Evolutionary conservation across 2,888 invertebrate species (phyloP), one percentile per base, ranked within the genome.

Genomic region (Andrena minutula): DNA sequence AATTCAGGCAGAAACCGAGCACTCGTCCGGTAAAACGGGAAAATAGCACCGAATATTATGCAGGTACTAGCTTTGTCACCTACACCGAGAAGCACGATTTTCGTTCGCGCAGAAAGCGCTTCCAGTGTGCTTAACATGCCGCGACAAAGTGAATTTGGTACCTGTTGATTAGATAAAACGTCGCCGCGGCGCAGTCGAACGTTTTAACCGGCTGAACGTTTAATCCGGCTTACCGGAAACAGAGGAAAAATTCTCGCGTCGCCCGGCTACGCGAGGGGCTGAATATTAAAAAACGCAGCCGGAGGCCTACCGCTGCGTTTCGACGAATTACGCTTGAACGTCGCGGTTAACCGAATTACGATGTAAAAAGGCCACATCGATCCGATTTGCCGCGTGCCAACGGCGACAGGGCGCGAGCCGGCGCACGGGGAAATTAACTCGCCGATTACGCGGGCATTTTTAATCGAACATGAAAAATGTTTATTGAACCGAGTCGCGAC

Each of bases 111-210:
- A 32, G 51, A 26, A 41, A 47, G 32, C 51, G 60, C 60, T 73
- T 70, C 71, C 77, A 26, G 53, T 63, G 30, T 82, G 75, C 74
- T 79, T 71, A 75, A 75, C 71, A 75, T 84, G 71, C 76, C 71
- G 51, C 63, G 74, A 65, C 56, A 79, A 85, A 84, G 82, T 79
- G 85, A 85, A 85, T 82, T 86, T 61, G 60, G 75, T 84, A 86
- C 82, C 85, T 83, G 85, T 86, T 86, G 85, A 86, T 86, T 86
- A 85, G 85, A 86, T 85, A 86, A 86, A 86, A 77, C 85, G 70
- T 64, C 70, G 64, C 41, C 30, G 49, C 56, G 26, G 49, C n/a
- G 66, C 74, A 64, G 65, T 69, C 74, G 75, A 79, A 79, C 79
- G 76, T 76, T 83, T 74, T 70, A 79, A 79, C 53, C 78, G 47